Conservation (phyloP, 2,113 vertebrate genomes). For the Strix aluco region DNA sequence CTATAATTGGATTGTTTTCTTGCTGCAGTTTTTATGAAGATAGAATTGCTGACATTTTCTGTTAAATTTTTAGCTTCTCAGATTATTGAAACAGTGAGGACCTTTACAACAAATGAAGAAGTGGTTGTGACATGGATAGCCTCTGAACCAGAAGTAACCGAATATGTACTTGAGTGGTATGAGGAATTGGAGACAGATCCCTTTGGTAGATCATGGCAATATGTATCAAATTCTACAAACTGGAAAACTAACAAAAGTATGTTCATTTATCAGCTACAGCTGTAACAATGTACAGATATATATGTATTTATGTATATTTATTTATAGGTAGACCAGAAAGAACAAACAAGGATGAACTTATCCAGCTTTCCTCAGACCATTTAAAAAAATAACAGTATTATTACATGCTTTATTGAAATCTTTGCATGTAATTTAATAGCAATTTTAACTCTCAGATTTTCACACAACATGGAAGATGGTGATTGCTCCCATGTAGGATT, state of each 20-base stretch:
- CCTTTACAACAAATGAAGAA: slow-evolving; percentile 25
- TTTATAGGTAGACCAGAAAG: not conserved
- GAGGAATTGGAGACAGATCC: slow-evolving; percentile 26
- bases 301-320: not conserved
- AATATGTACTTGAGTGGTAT: slow-evolving; percentile 76
- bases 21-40: not conserved
- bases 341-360: not conserved
- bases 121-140: slow-evolving; percentile 69
- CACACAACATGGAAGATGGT: accelerated
- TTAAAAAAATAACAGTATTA: not conserved
- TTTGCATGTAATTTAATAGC: not conserved
- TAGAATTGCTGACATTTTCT: not conserved
- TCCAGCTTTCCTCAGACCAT: not conserved
- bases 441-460: not conserved
- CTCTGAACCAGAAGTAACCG: not conserved
- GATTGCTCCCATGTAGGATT: not conserved
- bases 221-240: slow-evolving; percentile 42
- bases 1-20: not conserved
- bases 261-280: not conserved
- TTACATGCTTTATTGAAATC: not conserved
- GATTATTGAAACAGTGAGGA: slow-evolving; percentile 3
- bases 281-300: not conserved
- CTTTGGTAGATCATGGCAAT: slow-evolving; percentile 63
- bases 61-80: slow-evolving; percentile 44
- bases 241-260: slow-evolving; percentile 73